Base-by-base conservation (phyloP, 64 coral and sea anemone genomes). In the Exaiptasia diaphana region DNA sequence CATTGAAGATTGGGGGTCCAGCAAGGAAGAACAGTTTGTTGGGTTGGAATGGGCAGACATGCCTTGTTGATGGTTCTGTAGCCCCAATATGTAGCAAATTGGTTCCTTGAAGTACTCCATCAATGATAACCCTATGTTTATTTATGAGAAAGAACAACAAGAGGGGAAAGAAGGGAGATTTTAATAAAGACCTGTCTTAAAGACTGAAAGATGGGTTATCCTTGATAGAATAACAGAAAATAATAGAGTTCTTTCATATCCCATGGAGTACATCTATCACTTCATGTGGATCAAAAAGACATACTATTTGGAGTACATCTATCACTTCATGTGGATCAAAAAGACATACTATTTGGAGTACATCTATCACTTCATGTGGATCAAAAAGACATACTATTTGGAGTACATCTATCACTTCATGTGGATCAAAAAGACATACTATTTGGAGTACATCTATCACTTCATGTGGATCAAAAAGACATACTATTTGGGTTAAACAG, bases 101-200 rank as follows among this genome's bases (percentile, higher is more conserved):
- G 91, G 78, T 87, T 62, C 91, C 86, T 95, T 95, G 86, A 81
- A 89, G 86, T 95, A 89, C 91, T 95, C 91, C 91, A 83, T 95
- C 86, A 87, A 93, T 69, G 73, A 86, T 68, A 73, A 95, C 79
- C 91, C 91, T 95, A 83, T 88, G 80, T 73, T 87, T 53, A 83
- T 84, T 95, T 95, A 89, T 82, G 86, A 83, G 86, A 88, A 84
- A 93, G 65, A 95, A 83, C 86, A 93, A 87, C 80, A 82, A 95
- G 86, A 88, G 91, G 86, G 91, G 86, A 95, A 95, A 95, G 78
- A 83, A 77, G 91, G 91, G 87, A 89, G 60, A 78, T 60, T 76
- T 87, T 68, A 93, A 93, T 87, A 65, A 28, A 65, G 61, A 65
- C 61, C 61, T 65, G 61, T 37, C 6, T 32, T 65, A 14, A 17